These are phyloP conservation scores for Polypedilum vanderplanki DNA, from an alignment of 1,140 invertebrate species.

Conservation along the genomic window DNA sequence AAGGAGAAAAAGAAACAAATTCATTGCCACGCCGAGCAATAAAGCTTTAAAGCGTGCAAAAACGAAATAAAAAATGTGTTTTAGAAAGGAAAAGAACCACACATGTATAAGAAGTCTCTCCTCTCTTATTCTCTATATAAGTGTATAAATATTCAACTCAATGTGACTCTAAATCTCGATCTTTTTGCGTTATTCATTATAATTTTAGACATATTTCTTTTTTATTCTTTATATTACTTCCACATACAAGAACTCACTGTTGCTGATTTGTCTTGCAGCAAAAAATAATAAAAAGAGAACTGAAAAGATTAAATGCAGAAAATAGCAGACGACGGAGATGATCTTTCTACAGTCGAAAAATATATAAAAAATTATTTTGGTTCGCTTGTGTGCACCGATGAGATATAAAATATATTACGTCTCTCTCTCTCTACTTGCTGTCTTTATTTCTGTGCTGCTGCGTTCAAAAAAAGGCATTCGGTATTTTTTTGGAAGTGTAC, in stretches of 20 bases:
- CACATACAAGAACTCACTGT: neutral
- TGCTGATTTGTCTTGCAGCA: slow-evolving; percentile 16
- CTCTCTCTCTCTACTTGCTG: neutral
- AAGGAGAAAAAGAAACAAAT: too few species aligned
- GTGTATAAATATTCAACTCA: slow-evolving; percentile 21
- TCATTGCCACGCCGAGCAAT: too few species aligned
- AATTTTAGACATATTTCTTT: slow-evolving; percentile 25
- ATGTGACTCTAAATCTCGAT: slow-evolving; percentile 25
- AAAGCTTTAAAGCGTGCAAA: neutral
- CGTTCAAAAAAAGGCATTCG: neutral
- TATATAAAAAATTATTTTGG: neutral
- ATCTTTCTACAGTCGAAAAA: slow-evolving; percentile 20
- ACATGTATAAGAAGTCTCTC: neutral
- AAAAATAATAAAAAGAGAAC: neutral
- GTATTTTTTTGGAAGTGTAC: neutral
- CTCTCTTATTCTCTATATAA: neutral
- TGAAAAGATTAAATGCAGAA: slow-evolving; percentile 19
- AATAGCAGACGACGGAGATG: slow-evolving; percentile 22
- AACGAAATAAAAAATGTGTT: neutral
- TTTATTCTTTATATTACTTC: neutral
- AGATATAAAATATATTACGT: neutral
- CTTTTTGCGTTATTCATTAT: slow-evolving; percentile 14
- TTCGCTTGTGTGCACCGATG: slow-evolving; percentile 16
- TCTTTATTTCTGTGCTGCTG: neutral
- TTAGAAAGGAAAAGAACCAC: slow-evolving; percentile 6